Evolutionary conservation across 2,113 vertebrate species (phyloP).

Genomic region (Corydoras maculifer): DNA sequence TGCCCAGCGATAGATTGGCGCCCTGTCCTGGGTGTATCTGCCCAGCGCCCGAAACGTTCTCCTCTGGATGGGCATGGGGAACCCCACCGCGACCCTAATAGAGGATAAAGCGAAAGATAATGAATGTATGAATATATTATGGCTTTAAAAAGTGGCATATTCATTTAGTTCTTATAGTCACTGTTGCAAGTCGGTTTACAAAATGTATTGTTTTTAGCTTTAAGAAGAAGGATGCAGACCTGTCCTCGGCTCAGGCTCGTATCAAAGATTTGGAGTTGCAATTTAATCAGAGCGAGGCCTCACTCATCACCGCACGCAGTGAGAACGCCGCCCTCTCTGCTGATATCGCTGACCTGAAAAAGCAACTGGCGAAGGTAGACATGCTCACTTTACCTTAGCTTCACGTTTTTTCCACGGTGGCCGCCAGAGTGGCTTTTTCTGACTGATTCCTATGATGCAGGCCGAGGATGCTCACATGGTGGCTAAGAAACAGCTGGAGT

Average conservation of each 20-base stretch:
- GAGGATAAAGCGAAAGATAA: too few relatives aligned
- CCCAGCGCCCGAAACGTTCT: too few relatives aligned
- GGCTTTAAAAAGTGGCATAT: too few relatives aligned
- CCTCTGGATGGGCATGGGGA: too few relatives aligned
- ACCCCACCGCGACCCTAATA: too few relatives aligned
- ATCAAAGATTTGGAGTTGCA: conserved; percentile 79
- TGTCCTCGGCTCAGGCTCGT: conserved; percentile 72
- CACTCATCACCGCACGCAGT: conserved; percentile 75
- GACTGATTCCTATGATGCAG: conserved; percentile 51
- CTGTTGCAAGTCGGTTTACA: not conserved
- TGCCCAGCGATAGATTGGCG: too few relatives aligned
- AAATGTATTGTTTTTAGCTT: conserved; percentile 62
- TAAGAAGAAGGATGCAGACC: conserved; percentile 85
- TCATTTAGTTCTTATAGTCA: too few relatives aligned
- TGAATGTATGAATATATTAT: too few relatives aligned
- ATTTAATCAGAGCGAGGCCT: conserved; percentile 78
- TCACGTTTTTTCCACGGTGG: too few relatives aligned
- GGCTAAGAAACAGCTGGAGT: conserved; percentile 88
- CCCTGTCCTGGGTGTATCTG: too few relatives aligned
- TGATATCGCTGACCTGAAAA: conserved; percentile 75
- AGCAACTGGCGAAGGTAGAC: conserved; percentile 80
- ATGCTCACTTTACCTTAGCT: not conserved
- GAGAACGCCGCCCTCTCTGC: conserved; percentile 74
- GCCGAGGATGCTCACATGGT: conserved; percentile 83
- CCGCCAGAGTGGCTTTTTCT: too few relatives aligned